Conservation (phyloP, 2,113 vertebrate genomes). For the Leptocoma aspasia region DNA sequence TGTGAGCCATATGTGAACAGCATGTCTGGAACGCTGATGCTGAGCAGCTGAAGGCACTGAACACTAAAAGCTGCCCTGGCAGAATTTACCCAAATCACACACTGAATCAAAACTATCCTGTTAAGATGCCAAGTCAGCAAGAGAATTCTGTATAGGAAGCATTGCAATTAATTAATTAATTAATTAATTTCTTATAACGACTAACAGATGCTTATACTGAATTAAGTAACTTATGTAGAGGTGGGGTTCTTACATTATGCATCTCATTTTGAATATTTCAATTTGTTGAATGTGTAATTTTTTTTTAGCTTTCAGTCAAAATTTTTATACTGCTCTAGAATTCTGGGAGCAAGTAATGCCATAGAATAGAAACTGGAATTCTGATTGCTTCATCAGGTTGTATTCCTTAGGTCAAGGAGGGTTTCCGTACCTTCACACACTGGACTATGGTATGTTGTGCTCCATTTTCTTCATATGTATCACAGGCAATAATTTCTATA, state of each 20-base stretch:
- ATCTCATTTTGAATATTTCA: background rate
- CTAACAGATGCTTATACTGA: background rate
- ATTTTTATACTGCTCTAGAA: background rate
- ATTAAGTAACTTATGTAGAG: background rate
- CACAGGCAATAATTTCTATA: background rate
- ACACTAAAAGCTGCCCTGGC: background rate
- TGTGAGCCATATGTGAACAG: background rate
- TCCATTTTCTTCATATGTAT: background rate
- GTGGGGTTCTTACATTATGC: background rate
- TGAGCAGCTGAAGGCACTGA: background rate
- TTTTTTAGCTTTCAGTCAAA: background rate
- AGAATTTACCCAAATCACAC: background rate
- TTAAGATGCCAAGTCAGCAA: background rate
- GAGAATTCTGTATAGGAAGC: background rate
- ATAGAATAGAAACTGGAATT: background rate
- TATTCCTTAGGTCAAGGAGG: background rate
- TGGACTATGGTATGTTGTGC: background rate
- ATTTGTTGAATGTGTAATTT: background rate
- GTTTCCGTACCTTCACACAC: background rate
- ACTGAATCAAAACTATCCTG: background rate
- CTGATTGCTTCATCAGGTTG: background rate
- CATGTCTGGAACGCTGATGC: background rate
- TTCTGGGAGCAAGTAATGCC: background rate
- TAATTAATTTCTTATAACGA: background rate
- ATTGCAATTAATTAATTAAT: background rate